phyloP scores from a whole-genome alignment of 1,140 invertebrate species.

The Pinna nobilis region DNA sequence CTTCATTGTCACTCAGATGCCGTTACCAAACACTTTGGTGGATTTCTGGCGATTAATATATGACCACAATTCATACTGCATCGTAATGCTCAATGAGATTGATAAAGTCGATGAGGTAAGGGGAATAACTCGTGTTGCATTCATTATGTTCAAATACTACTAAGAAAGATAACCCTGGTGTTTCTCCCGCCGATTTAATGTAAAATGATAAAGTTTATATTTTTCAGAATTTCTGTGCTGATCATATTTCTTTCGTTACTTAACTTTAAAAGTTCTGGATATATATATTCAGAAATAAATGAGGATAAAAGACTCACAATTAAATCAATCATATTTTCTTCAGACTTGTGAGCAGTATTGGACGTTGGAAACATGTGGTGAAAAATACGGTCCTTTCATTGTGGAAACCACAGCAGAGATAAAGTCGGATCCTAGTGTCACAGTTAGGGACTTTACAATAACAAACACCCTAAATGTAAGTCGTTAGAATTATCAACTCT shows the following conservation, averaged over 20 bases:
- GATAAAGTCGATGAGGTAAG: slow-evolving; percentile 56
- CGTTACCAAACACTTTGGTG: slow-evolving; percentile 71
- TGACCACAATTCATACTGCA: slow-evolving; percentile 69
- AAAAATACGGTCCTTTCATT: slow-evolving; percentile 66
- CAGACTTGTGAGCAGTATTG: slow-evolving; percentile 68
- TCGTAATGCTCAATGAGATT: slow-evolving; percentile 71
- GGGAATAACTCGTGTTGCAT: no score
- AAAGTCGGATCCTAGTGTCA: slow-evolving; percentile 67
- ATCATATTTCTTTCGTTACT: no score
- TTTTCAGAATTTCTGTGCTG: no score
- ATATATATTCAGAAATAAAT: background rate
- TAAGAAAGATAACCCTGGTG: no score
- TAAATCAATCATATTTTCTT: background rate
- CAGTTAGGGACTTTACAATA: slow-evolving; percentile 67
- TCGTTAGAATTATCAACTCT: background rate
- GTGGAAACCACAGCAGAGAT: slow-evolving; percentile 70
- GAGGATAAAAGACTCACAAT: background rate
- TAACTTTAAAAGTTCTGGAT: no score
- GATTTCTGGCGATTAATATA: slow-evolving; percentile 73
- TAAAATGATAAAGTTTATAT: no score
- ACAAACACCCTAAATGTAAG: slow-evolving; percentile 66
- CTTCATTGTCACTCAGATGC: slow-evolving; percentile 73
- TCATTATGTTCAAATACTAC: no score
- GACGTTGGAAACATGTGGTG: slow-evolving; percentile 63
- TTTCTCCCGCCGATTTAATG: no score